Conservation (phyloP, 2,888 invertebrate genomes). For the Erannis defoliaria region DNA sequence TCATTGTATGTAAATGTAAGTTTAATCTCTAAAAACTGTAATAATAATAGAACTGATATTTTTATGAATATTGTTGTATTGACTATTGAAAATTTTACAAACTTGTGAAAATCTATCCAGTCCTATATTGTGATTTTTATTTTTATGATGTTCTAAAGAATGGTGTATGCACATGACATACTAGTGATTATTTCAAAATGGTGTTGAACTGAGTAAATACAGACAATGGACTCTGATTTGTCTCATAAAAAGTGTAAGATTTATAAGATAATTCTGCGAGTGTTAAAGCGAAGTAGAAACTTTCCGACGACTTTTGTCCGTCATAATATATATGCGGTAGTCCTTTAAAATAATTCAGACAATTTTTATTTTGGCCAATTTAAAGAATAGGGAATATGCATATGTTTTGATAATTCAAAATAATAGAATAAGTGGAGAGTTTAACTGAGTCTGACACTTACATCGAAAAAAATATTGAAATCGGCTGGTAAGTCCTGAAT, state of each 20-base stretch:
- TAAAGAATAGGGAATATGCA: too few species aligned
- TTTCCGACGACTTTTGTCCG: neutral
- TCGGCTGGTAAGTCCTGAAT: too few species aligned
- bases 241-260: neutral
- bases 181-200: neutral
- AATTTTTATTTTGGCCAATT: too few species aligned
- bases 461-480: too few species aligned
- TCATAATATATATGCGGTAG: too few species aligned
- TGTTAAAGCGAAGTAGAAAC: neutral
- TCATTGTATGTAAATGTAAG: slow-evolving; percentile 5
- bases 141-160: slow-evolving; percentile 10
- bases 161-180: too few species aligned
- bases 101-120: slow-evolving; percentile 23
- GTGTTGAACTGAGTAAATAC: neutral
- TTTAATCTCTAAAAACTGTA: slow-evolving; percentile 10
- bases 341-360: too few species aligned
- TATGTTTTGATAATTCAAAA: too few species aligned
- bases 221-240: slow-evolving; percentile 3
- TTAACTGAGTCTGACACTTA: too few species aligned
- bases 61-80: slow-evolving; percentile 19
- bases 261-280: too few species aligned
- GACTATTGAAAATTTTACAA: slow-evolving; percentile 17
- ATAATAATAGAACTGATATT: slow-evolving; percentile 23
- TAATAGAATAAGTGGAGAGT: too few species aligned
- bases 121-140: slow-evolving; percentile 22